Evolutionary conservation across 1,140 invertebrate species (phyloP).

Genomic region (Triops longicaudatus): DNA sequence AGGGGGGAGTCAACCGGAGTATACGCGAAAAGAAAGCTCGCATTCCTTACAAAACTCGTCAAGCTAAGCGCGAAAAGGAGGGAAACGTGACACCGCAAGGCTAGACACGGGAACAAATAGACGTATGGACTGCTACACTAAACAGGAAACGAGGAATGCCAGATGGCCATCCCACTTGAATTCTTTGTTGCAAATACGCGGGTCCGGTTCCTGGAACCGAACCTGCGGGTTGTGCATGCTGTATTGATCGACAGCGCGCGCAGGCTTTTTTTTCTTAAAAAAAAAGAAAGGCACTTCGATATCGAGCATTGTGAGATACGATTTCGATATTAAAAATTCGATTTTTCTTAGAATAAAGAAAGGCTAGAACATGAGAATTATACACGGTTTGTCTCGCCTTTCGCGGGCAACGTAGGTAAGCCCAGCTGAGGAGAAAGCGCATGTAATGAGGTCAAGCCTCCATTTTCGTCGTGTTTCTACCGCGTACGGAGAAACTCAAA

Average conservation of each 20-base stretch:
- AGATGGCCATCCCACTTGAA: conserved; percentile 5
- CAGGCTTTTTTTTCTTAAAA: not conserved
- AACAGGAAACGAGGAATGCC: not conserved
- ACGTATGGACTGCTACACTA: not conserved
- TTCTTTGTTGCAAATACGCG: not conserved
- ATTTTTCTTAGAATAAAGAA: too few species aligned
- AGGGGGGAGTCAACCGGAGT: not conserved
- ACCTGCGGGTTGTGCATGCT: not conserved
- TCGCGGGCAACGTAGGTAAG: too few species aligned
- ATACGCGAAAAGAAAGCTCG: not conserved
- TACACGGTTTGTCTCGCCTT: too few species aligned
- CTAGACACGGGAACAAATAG: not conserved
- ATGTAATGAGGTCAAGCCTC: too few species aligned
- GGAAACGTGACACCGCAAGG: not conserved
- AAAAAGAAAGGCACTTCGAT: not conserved
- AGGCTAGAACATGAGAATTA: too few species aligned
- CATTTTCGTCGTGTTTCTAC: too few species aligned
- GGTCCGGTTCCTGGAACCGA: not conserved
- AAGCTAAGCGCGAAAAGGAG: not conserved
- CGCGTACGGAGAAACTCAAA: too few species aligned
- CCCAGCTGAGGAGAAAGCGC: too few species aligned
- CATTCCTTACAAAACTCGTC: not conserved
- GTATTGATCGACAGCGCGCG: not conserved
- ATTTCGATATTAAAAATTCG: not conserved
- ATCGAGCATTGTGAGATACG: not conserved